Base-by-base conservation (phyloP, 2,888 invertebrate species). In the Drosophila meridionalis region DNA sequence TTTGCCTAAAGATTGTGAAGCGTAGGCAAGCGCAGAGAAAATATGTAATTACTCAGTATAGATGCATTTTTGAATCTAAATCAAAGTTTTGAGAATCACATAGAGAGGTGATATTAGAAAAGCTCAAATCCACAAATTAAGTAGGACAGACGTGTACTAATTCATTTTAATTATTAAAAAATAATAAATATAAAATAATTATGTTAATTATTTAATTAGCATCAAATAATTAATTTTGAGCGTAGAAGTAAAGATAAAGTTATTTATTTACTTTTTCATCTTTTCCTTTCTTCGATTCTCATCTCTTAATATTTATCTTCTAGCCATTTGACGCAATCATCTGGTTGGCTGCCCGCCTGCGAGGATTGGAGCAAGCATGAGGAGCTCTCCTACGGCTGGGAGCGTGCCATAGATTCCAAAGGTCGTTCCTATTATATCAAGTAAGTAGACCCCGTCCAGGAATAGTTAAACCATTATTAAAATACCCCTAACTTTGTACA, bases 361-460 rank as follows among this genome's bases (percentile, higher is more conserved):
- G 97, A 97, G 92, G 95, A 96, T 90, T 98, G 98, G 98, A 94
- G 77, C 92, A 93, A 91, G 90, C 92, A 91, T 80, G 94, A 95
- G 67, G 95, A 96, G 55, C 94, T 98, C 68, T 98, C 98, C 0
- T 98, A 97, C 91, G 98, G 98, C 14, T 98, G 98, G 98, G 98
- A 98, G 92, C 95, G 96, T 91, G 98, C 97, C 32, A 93, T 96
- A 75, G 98, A 98, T 93, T 95, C 95, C 90, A 95, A 96, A 76
- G 96, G 96, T 80, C 95, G 96, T 88, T 94, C 96, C 62, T 97
- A 97, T 92, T 97, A 95, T 88, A 96, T 97, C 93, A 97, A 97
- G 97, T 97, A 89, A 95, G 95, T 86, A 45, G 40, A 14, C 0
- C 53, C 8, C 30, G 28, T 4, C 2, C 20, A 20, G 47, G 0